Base-by-base conservation (phyloP, 2,888 invertebrate genomes). In the Agrotis clavis region DNA sequence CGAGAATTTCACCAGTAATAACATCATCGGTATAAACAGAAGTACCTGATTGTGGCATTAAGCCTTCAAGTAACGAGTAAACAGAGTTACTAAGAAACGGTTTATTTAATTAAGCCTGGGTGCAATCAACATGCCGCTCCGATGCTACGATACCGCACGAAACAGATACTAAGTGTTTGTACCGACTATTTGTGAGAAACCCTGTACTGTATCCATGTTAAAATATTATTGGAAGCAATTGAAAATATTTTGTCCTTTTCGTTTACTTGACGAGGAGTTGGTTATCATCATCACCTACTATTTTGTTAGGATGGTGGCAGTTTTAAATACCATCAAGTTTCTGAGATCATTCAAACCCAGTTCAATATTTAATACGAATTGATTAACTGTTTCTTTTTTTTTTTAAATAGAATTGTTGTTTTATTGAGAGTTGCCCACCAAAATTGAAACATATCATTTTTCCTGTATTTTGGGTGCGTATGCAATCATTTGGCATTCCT, bases 71-170 rank as follows among this genome's bases (percentile, higher is more conserved):
- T 53, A 69, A 61, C 73, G 53, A 77, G 77, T 66, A 79, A 74
- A 71, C 74, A 70, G 78, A 79, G 79, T 77, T 86, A 90, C 92
- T 84, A 73, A 90, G 93, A 94, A 94, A 92, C 91, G 90, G 92
- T 93, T 95, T 93, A 94, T 94, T 94, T 94, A 95, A 95, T 95
- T 94, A 95, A 88, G 91, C 88, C 87, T 84, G 89, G 89, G 89
- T 88, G 88, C 87, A 93, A 93, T 93, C 93, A 93, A 89, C 91
- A 86, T 90, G 90, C 92, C 91, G 79, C 77, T 63, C 78, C 84
- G 77, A 86, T 86, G 86, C 78, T 79, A 86, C 81, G 80, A 82
- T 81, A 82, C 79, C 63, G 81, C 79, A 74, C 76, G 79, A 62
- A 75, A 63, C 73, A 60, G 54, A 50, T 50, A 60, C 53, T 59